These are phyloP conservation scores for Cheirogaleus major DNA, from an alignment of 2,797 vertebrate species.

Conservation along the genomic window DNA sequence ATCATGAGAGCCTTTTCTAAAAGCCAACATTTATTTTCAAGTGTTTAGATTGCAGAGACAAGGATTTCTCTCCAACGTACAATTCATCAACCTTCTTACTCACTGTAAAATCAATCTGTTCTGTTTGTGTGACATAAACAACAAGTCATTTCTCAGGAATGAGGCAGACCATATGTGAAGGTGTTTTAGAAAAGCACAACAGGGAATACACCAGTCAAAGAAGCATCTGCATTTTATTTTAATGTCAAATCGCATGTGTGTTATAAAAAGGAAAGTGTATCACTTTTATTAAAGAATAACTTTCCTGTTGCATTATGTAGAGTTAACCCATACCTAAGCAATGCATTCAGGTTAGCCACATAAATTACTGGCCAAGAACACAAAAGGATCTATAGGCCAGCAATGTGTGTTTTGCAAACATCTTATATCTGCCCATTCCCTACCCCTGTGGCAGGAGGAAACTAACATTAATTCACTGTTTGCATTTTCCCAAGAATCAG, in stretches of 20 bases:
- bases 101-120: slow-evolving; percentile 88
- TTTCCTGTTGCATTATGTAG: slow-evolving; percentile 73
- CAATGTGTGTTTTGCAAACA: not conserved
- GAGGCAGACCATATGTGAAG: slow-evolving; percentile 90
- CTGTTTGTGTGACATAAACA: slow-evolving; percentile 88
- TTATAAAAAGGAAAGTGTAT: slow-evolving; percentile 87
- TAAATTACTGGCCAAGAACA: not conserved
- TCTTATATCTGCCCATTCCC: not conserved
- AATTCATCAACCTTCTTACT: slow-evolving; percentile 85
- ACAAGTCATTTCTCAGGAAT: slow-evolving; percentile 87
- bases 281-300: slow-evolving; percentile 84
- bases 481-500: slow-evolving; percentile 19
- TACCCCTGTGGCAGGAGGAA: not conserved
- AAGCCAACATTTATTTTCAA: slow-evolving; percentile 78
- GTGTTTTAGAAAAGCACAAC: slow-evolving; percentile 89
- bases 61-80: slow-evolving; percentile 80
- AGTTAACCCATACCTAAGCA: slow-evolving; percentile 80
- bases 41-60: slow-evolving; percentile 79
- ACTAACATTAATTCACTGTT: not conserved
- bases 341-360: not conserved
- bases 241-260: slow-evolving; percentile 87
- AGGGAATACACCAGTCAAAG: slow-evolving; percentile 88
- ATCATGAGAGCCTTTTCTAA: slow-evolving; percentile 67
- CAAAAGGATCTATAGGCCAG: not conserved
- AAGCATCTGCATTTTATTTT: slow-evolving; percentile 90